Percentiles rank a stretch among this genome's conserved stretches.
phyloP scores from a whole-genome alignment of 2,797 vertebrate genomes.

The Myiothlypis coronata region DNA sequence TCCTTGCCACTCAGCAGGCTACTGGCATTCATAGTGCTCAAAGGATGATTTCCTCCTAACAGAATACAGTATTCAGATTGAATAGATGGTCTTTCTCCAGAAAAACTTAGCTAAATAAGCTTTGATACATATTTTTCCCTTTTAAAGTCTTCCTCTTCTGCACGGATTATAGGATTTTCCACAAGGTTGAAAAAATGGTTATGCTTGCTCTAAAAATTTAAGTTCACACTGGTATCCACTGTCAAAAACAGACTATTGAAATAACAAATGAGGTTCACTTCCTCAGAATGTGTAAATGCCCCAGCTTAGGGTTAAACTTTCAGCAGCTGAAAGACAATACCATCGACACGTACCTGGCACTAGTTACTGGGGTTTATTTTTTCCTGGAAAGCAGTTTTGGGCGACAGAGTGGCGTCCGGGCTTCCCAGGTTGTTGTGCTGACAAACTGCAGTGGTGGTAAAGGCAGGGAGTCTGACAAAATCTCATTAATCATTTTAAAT shows the following conservation, averaged over 20 bases:
- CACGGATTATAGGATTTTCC: background rate
- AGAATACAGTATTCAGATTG: background rate
- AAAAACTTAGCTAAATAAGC: background rate
- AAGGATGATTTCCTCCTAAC: background rate
- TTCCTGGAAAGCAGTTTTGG: constrained; percentile 74
- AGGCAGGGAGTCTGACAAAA: constrained; percentile 84
- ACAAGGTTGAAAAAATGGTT: background rate
- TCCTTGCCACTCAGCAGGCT: background rate
- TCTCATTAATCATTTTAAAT: constrained; percentile 97
- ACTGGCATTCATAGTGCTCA: fast-evolving
- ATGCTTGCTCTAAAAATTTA: background rate
- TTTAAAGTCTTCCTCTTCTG: background rate
- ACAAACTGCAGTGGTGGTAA: constrained; percentile 88
- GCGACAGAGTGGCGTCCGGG: constrained; percentile 83
- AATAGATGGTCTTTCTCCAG: background rate
- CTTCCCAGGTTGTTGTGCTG: constrained; percentile 83
- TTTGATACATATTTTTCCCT: background rate
- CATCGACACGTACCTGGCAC: constrained; percentile 74
- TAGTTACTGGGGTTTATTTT: constrained; percentile 72
- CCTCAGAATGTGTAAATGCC: constrained; percentile 56
- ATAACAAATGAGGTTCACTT: constrained; percentile 46
- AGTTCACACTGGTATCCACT: background rate
- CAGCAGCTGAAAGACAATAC: constrained; percentile 72
- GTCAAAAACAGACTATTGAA: constrained; percentile 27
- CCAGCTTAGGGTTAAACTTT: constrained; percentile 71